phyloP scores from a whole-genome alignment of 2,113 vertebrate species.

The Salvator merianae region DNA sequence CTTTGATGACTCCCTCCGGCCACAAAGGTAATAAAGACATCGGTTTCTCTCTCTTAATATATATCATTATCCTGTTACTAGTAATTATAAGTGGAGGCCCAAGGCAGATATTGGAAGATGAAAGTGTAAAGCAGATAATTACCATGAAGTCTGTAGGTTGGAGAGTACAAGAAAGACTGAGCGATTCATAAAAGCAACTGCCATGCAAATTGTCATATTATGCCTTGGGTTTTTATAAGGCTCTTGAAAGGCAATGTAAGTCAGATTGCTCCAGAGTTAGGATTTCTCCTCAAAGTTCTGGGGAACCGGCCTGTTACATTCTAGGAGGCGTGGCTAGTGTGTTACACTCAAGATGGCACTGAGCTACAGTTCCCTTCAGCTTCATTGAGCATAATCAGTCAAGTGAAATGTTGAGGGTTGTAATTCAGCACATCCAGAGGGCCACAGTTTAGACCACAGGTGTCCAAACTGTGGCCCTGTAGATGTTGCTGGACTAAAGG shows the following conservation, averaged over 20 bases:
- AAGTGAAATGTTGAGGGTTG: too few species aligned
- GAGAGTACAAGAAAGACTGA: not conserved
- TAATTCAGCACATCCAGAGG: too few species aligned
- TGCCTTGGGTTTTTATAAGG: too few species aligned
- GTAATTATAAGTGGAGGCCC: not conserved
- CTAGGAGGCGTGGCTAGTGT: too few species aligned
- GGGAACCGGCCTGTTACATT: not conserved
- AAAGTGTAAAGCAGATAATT: not conserved
- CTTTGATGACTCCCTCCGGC: constrained; percentile 60
- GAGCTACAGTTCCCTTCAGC: too few species aligned
- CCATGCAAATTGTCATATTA: not conserved
- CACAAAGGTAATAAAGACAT: constrained; percentile 71
- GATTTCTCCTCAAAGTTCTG: not conserved
- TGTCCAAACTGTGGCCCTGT: too few species aligned
- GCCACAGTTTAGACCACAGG: too few species aligned
- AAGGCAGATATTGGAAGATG: not conserved
- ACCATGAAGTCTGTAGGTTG: not conserved
- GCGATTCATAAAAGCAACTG: not conserved
- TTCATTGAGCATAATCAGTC: too few species aligned
- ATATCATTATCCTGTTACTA: too few species aligned
- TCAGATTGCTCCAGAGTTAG: not conserved
- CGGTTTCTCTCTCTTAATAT: not conserved
- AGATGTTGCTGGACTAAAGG: too few species aligned
- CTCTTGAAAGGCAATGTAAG: too few species aligned
- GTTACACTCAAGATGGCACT: too few species aligned